Evolutionary conservation across 2,888 invertebrate species (phyloP).

Genomic region (Cantharis rustica): DNA sequence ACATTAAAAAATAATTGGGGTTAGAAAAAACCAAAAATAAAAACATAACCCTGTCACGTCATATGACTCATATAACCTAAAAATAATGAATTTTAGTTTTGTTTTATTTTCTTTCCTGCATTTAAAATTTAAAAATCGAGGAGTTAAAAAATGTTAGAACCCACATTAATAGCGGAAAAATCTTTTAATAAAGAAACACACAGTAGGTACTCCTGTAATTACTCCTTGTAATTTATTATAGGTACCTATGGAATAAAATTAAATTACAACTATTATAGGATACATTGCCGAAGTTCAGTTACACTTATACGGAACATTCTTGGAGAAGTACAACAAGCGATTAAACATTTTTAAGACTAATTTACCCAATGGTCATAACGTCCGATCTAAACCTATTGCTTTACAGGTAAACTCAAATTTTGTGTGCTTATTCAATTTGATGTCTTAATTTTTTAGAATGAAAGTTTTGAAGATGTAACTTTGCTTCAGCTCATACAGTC

Average conservation of each 20-base stretch:
- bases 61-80: neutral
- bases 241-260: neutral
- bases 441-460: slow-evolving; percentile 42
- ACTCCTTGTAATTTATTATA: slow-evolving; percentile 11
- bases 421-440: slow-evolving; percentile 43
- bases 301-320: slow-evolving; percentile 60
- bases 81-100: neutral
- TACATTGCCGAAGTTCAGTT: slow-evolving; percentile 54
- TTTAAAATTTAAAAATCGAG: neutral
- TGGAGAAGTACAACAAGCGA: slow-evolving; percentile 55
- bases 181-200: slow-evolving; percentile 55
- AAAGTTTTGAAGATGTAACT: slow-evolving; percentile 67
- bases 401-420: slow-evolving; percentile 32
- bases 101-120: neutral
- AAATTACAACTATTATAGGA: neutral
- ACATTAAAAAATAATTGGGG: neutral
- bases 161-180: slow-evolving; percentile 47
- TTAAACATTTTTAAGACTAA: slow-evolving; percentile 47
- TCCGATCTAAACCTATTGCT: slow-evolving; percentile 20
- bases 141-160: slow-evolving; percentile 49
- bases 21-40: neutral
- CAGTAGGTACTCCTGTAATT: slow-evolving; percentile 48
- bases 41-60: neutral
- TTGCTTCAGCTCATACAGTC: slow-evolving; percentile 76
- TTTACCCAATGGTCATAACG: slow-evolving; percentile 39